Evolutionary conservation across 1,140 invertebrate genomes (phyloP).

Genomic region (Diprion similis): DNA sequence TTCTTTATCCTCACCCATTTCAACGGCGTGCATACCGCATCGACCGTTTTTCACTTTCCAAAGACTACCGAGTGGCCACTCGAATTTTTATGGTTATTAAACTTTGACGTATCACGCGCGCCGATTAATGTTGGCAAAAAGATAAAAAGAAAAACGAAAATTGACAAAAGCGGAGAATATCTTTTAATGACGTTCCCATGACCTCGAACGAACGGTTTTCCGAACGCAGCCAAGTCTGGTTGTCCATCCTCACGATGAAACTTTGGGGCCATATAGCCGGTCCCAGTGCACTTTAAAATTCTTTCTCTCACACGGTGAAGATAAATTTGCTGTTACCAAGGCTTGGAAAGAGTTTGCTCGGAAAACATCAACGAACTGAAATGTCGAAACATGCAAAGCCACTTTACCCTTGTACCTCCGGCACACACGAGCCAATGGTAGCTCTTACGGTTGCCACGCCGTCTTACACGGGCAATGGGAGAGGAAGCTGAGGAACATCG

Average conservation of each 20-base stretch:
- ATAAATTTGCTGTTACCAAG: background rate
- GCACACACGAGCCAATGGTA: background rate
- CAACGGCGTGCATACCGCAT: no score
- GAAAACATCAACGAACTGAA: background rate
- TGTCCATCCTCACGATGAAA: background rate
- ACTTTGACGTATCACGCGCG: no score
- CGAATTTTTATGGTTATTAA: no score
- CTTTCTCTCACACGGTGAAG: background rate
- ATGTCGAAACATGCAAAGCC: slow-evolving; percentile 7
- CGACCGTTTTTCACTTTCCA: no score
- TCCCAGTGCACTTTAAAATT: background rate
- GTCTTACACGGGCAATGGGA: background rate
- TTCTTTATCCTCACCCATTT: no score
- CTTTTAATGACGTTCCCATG: no score
- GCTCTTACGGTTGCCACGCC: background rate
- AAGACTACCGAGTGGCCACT: no score
- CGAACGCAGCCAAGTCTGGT: no score
- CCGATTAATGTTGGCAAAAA: no score
- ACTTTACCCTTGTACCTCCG: background rate
- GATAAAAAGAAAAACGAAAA: no score
- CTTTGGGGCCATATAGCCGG: background rate
- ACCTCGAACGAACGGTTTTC: no score
- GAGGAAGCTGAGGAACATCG: slow-evolving; percentile 1
- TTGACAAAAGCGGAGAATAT: no score
- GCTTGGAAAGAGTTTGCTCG: slow-evolving; percentile 1